These are phyloP conservation scores for Lithobates sylvaticus DNA, from an alignment of 2,797 vertebrate species.

Conservation along the genomic window DNA sequence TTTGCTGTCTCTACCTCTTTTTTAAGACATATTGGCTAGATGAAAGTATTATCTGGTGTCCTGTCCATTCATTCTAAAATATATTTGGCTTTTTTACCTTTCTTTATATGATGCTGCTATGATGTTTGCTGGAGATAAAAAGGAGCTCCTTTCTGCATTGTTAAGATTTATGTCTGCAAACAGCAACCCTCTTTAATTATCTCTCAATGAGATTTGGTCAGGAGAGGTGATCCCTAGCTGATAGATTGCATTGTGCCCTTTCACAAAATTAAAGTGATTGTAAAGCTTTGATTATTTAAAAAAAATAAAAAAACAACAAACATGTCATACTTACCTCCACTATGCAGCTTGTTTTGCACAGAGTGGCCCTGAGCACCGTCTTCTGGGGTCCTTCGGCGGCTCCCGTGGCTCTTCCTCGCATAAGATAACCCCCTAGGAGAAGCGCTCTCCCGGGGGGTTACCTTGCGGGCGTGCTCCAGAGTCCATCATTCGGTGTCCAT, in stretches of 20 bases:
- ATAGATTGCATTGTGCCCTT: conserved; percentile 58
- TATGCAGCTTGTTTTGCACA: no score
- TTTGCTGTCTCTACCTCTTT: conserved; percentile 20
- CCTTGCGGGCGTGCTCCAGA: no score
- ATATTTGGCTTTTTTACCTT: conserved; percentile 21
- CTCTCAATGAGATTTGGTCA: conserved; percentile 64
- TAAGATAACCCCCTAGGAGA: no score
- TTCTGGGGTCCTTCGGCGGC: no score
- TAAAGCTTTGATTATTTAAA: no score
- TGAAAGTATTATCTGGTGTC: conserved; percentile 39
- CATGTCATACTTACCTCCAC: no score
- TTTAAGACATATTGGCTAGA: conserved; percentile 57
- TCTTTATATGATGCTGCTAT: conserved; percentile 16
- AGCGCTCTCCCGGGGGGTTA: no score
- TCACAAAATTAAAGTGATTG: conserved; percentile 50
- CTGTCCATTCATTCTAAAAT: conserved; percentile 7
- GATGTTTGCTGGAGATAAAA: conserved; percentile 65
- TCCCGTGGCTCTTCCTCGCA: no score
- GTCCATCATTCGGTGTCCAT: no score
- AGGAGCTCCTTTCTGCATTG: conserved; percentile 54
- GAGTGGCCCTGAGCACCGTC: no score
- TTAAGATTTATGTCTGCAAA: conserved; percentile 63
- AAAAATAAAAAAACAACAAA: no score
- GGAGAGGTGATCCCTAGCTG: conserved; percentile 29
- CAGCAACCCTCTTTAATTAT: conserved; percentile 63